Conservation (phyloP, 2,888 invertebrate genomes). For the Apantesis nais region DNA sequence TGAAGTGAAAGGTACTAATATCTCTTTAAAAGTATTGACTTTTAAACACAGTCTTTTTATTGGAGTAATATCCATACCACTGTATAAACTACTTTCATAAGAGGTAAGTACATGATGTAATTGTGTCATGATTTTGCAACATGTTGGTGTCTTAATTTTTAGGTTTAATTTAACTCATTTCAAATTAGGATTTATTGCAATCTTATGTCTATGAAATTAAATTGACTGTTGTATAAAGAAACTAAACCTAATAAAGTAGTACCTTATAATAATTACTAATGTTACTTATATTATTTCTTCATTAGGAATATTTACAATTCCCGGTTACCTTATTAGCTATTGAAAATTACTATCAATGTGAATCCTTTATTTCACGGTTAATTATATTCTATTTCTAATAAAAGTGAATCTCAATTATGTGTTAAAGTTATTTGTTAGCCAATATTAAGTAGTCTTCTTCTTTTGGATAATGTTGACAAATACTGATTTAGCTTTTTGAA, state of each 20-base stretch:
- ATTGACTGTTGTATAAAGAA: background rate
- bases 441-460: background rate
- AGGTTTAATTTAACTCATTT: background rate
- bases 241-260: background rate
- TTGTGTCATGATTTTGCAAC: background rate
- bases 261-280: background rate
- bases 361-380: too few species aligned
- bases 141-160: background rate
- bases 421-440: too few species aligned
- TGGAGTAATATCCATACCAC: background rate
- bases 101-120: conserved; percentile 6
- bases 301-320: background rate
- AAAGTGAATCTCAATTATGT: too few species aligned
- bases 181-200: background rate
- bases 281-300: background rate
- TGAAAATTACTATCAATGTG: too few species aligned
- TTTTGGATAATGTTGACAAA: background rate
- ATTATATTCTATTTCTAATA: too few species aligned
- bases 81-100: background rate
- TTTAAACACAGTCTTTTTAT: background rate
- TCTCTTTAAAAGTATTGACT: background rate
- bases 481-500: background rate
- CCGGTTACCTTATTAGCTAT: too few species aligned
- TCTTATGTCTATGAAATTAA: background rate
- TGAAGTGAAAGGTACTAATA: background rate